Evolutionary conservation across 2,113 vertebrate genomes (phyloP).

Genomic region (Eupsittula cactorum): DNA sequence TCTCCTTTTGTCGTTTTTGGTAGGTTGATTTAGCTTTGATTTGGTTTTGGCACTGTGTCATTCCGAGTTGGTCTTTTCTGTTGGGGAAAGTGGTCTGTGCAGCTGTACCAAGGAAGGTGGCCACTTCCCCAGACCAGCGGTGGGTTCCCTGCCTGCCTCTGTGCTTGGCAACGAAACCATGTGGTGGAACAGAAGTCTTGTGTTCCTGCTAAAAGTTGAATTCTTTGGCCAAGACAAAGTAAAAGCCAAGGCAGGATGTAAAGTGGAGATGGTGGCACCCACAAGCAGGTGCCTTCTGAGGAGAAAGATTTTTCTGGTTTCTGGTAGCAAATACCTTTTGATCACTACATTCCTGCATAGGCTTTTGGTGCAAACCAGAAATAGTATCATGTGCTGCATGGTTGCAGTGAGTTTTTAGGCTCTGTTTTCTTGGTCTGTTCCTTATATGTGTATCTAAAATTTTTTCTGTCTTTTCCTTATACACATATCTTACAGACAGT

Average conservation of each 20-base stretch:
- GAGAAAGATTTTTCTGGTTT: not conserved
- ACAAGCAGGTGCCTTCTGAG: not conserved
- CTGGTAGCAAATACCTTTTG: not conserved
- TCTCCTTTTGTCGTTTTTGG: not conserved
- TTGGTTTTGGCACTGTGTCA: not conserved
- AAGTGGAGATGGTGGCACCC: not conserved
- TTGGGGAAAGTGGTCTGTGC: not conserved
- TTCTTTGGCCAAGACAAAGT: not conserved
- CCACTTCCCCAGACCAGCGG: not conserved
- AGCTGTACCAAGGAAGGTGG: fast-evolving
- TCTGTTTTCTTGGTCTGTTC: not conserved
- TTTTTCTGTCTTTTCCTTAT: not conserved
- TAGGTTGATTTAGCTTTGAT: not conserved
- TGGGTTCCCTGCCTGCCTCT: not conserved
- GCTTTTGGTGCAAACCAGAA: not conserved
- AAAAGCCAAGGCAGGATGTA: not conserved
- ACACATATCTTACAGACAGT: not conserved
- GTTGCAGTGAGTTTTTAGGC: not conserved
- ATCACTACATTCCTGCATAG: not conserved
- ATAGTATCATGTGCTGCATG: not conserved
- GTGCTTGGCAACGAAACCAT: not conserved
- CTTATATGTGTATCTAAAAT: not conserved
- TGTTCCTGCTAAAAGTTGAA: not conserved
- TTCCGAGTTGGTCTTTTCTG: not conserved
- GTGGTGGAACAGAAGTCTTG: not conserved